Percentiles rank a stretch among this genome's conserved stretches.
phyloP scores from a whole-genome alignment of 2,888 invertebrate species.

The Phlogophora meticulosa region DNA sequence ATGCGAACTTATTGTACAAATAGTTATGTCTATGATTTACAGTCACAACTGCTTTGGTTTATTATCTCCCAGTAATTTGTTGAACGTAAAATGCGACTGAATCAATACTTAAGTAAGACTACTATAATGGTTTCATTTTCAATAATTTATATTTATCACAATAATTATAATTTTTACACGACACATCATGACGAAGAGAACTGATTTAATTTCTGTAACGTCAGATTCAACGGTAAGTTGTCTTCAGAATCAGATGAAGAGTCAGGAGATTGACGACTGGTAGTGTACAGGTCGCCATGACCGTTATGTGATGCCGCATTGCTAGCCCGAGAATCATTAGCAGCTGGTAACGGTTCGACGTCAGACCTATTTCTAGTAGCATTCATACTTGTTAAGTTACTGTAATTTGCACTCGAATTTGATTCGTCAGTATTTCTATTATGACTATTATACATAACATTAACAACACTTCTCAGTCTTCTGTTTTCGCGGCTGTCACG shows the following conservation, averaged over 20 bases:
- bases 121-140: constrained; percentile 53
- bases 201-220: constrained; percentile 72
- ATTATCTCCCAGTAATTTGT: constrained; percentile 27
- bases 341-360: constrained; percentile 28
- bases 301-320: constrained; percentile 6
- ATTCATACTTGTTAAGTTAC: constrained; percentile 52
- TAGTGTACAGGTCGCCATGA: constrained; percentile 1
- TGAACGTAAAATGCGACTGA: constrained; percentile 54
- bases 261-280: constrained; percentile 14
- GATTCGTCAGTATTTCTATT: constrained; percentile 70
- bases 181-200: constrained; percentile 53
- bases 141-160: constrained; percentile 71
- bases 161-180: constrained; percentile 54
- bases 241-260: constrained; percentile 81
- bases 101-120: constrained; percentile 47
- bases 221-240: constrained; percentile 82
- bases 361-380: constrained; percentile 46
- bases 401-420: constrained; percentile 66
- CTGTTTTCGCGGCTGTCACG: constrained; percentile 74
- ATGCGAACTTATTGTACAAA: constrained; percentile 42
- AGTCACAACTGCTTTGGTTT: constrained; percentile 58
- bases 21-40: constrained; percentile 30
- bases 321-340: constrained; percentile 17
- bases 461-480: constrained; percentile 87
- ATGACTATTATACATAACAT: constrained; percentile 75